Base-by-base conservation (phyloP, 2,888 invertebrate genomes). In the Agrochola lota region DNA sequence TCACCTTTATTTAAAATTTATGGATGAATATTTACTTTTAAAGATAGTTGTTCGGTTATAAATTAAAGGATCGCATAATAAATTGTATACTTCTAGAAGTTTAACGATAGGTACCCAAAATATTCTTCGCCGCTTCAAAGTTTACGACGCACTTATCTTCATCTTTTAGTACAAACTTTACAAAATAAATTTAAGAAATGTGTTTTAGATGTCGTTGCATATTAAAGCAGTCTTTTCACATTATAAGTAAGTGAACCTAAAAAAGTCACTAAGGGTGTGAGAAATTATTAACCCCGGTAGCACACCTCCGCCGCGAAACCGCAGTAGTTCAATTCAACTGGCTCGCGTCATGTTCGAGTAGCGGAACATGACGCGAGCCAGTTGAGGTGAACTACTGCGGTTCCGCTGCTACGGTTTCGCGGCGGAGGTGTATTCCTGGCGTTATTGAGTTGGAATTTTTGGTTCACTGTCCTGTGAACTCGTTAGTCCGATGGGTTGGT, bases 71-170 rank as follows among this genome's bases (percentile, higher is more conserved):
- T 68, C 74, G 71, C 69, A 66, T 74, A 84, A 77, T 80, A 87
- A 87, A 87, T 87, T 85, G 30, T 84, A 69, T 84, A 80, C 80
- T 87, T 85, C 17, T 68, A 40, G 59, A 84, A 87, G 69, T 80
- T 87, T 85, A 80, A 87, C 81, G 87, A 74, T 75, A 72, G 71
- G 64, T 84, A 79, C 71, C 71, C 73, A 40, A 85, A 87, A 72
- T 80, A 84, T 84, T 77, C 76, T 75, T 63, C 72, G 62, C 52
- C 64, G 85, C 62, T 77, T 66, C 76, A 74, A 85, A 87, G 70
- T 85, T 85, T 82, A 85, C 64, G 88, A 82, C 76, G 72, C 52
- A 84, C 70, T 72, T 73, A 75, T 85, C 74, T 84, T 77, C 80
- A 84, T 86, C 70, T 79, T 23, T 67, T 26, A 60, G n/a, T 62